Percentiles rank a stretch among this genome's conserved stretches.
These are phyloP conservation scores for Tetragnatha versicolor DNA, from an alignment of 1,140 invertebrate genomes.

Conservation along the genomic window DNA sequence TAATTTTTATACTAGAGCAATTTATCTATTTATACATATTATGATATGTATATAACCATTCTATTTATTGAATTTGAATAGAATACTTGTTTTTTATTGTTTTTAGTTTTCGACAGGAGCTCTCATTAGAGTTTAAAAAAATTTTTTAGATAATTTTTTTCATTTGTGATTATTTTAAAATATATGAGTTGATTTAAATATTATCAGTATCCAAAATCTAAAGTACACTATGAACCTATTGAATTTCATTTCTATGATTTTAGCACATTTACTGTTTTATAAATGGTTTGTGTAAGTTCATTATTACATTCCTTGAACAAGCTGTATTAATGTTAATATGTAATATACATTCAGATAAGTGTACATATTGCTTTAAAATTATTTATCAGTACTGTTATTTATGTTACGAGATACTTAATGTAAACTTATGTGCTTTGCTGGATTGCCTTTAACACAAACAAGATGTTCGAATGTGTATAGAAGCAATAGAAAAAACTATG, in stretches of 20 bases:
- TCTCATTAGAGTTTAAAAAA: background rate
- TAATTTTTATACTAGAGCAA: slow-evolving; percentile 41
- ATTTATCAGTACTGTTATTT: slow-evolving; percentile 3
- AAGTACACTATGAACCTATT: background rate
- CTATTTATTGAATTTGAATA: slow-evolving; percentile 3
- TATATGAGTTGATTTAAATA: background rate
- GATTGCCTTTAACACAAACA: slow-evolving; percentile 10
- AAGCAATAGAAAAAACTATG: slow-evolving; percentile 23
- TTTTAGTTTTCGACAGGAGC: background rate
- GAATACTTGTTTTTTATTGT: background rate
- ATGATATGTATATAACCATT: slow-evolving; percentile 20
- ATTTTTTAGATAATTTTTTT: background rate
- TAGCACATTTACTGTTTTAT: background rate
- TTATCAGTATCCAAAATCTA: too few species aligned
- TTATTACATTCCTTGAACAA: slow-evolving; percentile 10
- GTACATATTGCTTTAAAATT: slow-evolving; percentile 30
- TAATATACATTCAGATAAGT: slow-evolving; percentile 22
- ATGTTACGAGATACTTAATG: slow-evolving; percentile 13
- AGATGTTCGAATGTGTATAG: slow-evolving; percentile 36
- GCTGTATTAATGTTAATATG: slow-evolving; percentile 32
- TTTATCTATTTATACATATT: slow-evolving; percentile 16
- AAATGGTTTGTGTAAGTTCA: background rate
- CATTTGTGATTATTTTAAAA: background rate
- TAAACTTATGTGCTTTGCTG: slow-evolving; percentile 28
- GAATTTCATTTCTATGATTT: background rate